Evolutionary conservation across 2,888 invertebrate genomes (phyloP).

Genomic region (Perizoma affinitatum): DNA sequence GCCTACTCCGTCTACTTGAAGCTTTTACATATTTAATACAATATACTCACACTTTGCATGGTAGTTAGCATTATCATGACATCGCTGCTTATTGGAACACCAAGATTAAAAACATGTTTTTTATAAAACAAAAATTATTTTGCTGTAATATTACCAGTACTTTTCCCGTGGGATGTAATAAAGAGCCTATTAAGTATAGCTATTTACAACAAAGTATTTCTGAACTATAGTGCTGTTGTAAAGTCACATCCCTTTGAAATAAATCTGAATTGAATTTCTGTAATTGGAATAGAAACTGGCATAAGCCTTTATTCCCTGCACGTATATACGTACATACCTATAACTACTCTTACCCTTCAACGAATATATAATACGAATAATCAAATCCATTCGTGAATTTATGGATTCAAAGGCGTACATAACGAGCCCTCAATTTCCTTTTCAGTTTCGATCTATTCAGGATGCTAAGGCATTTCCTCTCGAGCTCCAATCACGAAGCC

Average conservation of each 20-base stretch:
- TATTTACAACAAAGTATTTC: too few species aligned
- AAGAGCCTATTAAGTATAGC: too few species aligned
- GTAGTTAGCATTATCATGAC: too few species aligned
- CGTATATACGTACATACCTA: constrained; percentile 9
- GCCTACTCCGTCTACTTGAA: too few species aligned
- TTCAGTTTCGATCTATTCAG: constrained; percentile 74
- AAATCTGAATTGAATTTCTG: neutral
- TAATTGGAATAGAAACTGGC: neutral
- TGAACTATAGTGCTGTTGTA: too few species aligned
- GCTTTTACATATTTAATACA: too few species aligned
- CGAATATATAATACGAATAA: constrained; percentile 39
- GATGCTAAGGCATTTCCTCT: constrained; percentile 70
- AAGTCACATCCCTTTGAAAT: neutral
- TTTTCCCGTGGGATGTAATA: too few species aligned
- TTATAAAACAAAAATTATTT: too few species aligned
- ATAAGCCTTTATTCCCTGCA: constrained; percentile 9
- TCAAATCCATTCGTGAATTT: constrained; percentile 64
- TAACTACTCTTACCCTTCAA: constrained; percentile 19
- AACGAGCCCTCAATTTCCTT: constrained; percentile 80
- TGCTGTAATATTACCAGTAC: too few species aligned
- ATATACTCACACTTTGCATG: too few species aligned
- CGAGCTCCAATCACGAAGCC: constrained; percentile 65
- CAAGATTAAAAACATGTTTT: too few species aligned
- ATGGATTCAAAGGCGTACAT: constrained; percentile 67
- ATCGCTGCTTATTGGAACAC: too few species aligned